Evolutionary conservation across 1,140 invertebrate species (phyloP).

Genomic region (Pogonus chalceus): DNA sequence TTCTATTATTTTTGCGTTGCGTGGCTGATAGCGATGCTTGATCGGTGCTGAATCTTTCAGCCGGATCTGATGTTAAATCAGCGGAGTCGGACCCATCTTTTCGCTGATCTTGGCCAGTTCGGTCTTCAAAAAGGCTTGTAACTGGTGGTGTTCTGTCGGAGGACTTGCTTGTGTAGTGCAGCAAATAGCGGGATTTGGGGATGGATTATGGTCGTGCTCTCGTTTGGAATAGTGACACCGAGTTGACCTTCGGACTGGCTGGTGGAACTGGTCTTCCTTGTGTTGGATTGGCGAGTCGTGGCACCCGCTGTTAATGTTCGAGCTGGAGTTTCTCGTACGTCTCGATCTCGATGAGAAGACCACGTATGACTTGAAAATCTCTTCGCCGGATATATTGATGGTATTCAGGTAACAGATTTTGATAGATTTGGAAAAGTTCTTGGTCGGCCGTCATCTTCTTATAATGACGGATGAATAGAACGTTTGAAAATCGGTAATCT

Average conservation of each 20-base stretch:
- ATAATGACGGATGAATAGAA: background rate
- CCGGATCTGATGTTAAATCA: background rate
- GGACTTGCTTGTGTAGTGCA: background rate
- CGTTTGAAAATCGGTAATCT: no score
- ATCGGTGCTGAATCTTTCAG: background rate
- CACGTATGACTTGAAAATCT: background rate
- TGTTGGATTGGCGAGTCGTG: background rate
- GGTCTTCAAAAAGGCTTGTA: background rate
- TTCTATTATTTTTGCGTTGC: conserved; percentile 9
- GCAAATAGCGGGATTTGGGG: background rate
- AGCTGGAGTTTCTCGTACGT: background rate
- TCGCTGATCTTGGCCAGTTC: background rate
- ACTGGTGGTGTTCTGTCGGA: background rate
- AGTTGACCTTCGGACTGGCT: background rate
- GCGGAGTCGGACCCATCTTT: background rate
- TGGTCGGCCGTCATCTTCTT: background rate
- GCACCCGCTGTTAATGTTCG: background rate
- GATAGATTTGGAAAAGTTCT: background rate
- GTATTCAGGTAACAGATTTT: background rate
- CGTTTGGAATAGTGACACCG: background rate
- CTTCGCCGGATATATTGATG: background rate
- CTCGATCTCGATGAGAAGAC: background rate
- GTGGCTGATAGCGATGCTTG: conserved; percentile 4
- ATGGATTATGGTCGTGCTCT: background rate
- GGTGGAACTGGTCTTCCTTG: background rate